Conservation (phyloP, 2,888 invertebrate species). For the Pycnomerus fuliginosus region DNA sequence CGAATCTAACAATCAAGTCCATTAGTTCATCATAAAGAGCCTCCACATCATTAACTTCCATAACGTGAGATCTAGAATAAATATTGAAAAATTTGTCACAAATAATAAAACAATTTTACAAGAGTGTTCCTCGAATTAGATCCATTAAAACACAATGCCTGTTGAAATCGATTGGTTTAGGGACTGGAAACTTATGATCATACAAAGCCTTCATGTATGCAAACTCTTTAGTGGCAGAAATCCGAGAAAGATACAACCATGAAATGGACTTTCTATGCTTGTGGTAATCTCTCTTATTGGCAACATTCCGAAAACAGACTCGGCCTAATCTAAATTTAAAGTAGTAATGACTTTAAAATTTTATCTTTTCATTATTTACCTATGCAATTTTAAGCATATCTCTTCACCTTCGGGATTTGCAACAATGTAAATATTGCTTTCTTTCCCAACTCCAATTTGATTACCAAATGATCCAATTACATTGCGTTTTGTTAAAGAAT, state of each 20-base stretch:
- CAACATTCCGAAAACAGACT: constrained; percentile 93
- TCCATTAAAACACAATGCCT: constrained; percentile 97
- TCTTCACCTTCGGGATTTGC: constrained; percentile 76
- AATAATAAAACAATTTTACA: constrained; percentile 56
- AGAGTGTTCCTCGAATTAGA: constrained; percentile 75
- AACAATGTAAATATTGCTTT: constrained; percentile 94
- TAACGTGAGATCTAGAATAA: constrained; percentile 58
- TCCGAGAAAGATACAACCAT: constrained; percentile 94
- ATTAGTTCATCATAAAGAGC: constrained; percentile 89
- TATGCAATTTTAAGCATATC: constrained; percentile 88
- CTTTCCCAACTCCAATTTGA: constrained; percentile 98
- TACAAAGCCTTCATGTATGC: constrained; percentile 95
- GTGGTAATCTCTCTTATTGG: constrained; percentile 96
- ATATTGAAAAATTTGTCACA: constrained; percentile 1
- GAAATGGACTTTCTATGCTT: constrained; percentile 84
- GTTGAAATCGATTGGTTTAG: constrained; percentile 91
- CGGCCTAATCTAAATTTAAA: constrained; percentile 79
- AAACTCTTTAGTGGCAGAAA: constrained; percentile 97
- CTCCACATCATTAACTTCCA: constrained; percentile 68
- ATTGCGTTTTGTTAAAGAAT: constrained; percentile 77
- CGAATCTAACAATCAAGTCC: constrained; percentile 87
- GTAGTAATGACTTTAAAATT: not conserved
- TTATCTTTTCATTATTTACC: constrained; percentile 51
- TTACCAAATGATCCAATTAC: constrained; percentile 88
- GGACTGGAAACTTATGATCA: constrained; percentile 90